These are phyloP conservation scores for Eumerus sabulonum DNA, from an alignment of 2,888 invertebrate genomes.

Conservation along the genomic window DNA sequence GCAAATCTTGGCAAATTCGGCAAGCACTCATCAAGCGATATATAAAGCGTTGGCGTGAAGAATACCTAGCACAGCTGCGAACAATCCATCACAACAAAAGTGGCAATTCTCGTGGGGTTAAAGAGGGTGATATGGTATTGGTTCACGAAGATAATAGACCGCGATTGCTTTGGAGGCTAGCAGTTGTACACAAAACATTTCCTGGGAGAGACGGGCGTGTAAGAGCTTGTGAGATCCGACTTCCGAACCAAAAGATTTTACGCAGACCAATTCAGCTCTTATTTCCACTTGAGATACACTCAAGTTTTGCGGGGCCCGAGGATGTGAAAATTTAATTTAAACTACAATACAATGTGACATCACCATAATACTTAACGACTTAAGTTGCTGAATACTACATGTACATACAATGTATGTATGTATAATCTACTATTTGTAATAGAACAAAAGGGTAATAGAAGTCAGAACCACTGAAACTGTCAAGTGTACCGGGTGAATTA, in stretches of 20 bases:
- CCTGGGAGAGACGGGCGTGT: slow-evolving; percentile 3
- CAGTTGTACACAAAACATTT: background rate
- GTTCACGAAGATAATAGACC: slow-evolving; percentile 2
- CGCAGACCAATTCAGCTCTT: slow-evolving; percentile 10
- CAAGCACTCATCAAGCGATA: slow-evolving; percentile 38
- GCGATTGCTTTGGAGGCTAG: background rate
- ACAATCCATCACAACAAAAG: slow-evolving; percentile 46
- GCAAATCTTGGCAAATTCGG: slow-evolving; percentile 36
- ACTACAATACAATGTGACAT: no score
- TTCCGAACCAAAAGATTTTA: background rate
- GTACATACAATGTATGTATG: no score
- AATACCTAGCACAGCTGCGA: slow-evolving; percentile 46
- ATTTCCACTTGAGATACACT: slow-evolving; percentile 15
- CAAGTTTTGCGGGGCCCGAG: slow-evolving; percentile 7
- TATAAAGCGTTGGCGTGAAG: slow-evolving; percentile 40
- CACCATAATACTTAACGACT: no score
- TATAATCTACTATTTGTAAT: no score
- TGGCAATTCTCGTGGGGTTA: background rate
- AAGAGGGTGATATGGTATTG: background rate
- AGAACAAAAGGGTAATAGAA: no score
- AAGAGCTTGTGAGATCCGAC: background rate
- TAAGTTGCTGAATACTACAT: no score
- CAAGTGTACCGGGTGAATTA: no score
- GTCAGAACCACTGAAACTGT: no score
- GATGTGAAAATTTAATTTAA: background rate